These are phyloP conservation scores for Chymomyza amoena DNA, from an alignment of 2,888 invertebrate species.

Conservation along the genomic window DNA sequence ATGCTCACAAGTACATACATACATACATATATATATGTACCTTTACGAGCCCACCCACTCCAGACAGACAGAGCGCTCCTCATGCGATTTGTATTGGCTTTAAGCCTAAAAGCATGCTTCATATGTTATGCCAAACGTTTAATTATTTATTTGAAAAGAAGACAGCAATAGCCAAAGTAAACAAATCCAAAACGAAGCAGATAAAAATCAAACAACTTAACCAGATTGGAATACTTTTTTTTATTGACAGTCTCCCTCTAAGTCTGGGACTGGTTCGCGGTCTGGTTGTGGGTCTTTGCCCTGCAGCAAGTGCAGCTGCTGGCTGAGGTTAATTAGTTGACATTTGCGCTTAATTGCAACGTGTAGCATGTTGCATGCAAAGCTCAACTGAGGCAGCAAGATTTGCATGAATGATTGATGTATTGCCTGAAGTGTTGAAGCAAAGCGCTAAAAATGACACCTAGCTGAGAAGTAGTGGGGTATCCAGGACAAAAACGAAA, in stretches of 20 bases:
- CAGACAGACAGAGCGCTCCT: not conserved
- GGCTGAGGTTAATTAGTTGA: constrained; percentile 75
- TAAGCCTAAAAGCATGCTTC: constrained; percentile 72
- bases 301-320: constrained; percentile 6
- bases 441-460: constrained; percentile 67
- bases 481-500: not conserved
- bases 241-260: constrained; percentile 27
- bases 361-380: constrained; percentile 23
- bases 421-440: constrained; percentile 37
- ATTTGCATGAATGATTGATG: constrained; percentile 62
- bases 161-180: constrained; percentile 25
- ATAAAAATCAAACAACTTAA: constrained; percentile 18
- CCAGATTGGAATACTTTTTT: constrained; percentile 25
- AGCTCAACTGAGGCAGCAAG: constrained; percentile 53
- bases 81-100: constrained; percentile 37
- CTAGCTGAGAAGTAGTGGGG: constrained; percentile 33
- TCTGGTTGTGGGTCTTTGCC: not conserved
- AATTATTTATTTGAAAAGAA: constrained; percentile 76
- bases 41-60: not conserved
- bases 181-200: constrained; percentile 5
- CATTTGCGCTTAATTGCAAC: constrained; percentile 75
- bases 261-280: not conserved
- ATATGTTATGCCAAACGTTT: constrained; percentile 75
- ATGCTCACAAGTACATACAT: not conserved
- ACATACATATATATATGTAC: not conserved